Base-by-base conservation (phyloP, 2,797 vertebrate species). In the Ispidina picta region DNA sequence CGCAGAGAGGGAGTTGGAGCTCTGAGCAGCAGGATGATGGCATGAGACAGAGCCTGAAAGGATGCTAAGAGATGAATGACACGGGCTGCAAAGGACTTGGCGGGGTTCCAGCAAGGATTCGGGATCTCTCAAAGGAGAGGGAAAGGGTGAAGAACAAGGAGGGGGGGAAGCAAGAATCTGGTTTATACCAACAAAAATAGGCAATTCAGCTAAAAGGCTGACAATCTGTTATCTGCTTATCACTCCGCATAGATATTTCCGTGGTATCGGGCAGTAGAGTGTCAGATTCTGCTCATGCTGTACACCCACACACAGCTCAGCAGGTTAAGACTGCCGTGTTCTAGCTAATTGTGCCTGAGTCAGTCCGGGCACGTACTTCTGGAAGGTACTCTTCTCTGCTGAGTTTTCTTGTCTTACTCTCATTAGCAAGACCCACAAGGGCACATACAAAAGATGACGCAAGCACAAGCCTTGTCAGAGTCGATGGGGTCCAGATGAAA, bases 221-320 rank as follows among this genome's bases (percentile, higher is more conserved):
- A 96, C 94, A 96, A 95, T 96, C 91, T 96, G 95, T 96, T 96
- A 96, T 96, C 91, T 93, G 88, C 94, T 95, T 95, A 94, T 93
- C 95, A 91, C 81, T 96, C 91, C 85, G 83, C 91, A 84, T 86
- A 93, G 92, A 91, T 95, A 96, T 94, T 93, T 96, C 89, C 90
- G 88, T 91, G 91, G 86, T 91, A 95, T 95, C 78, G 89, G 95
- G 91, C 94, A 96, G 95, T 93, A 93, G 62, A 94, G 92, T 95
- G 92, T 96, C 93, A 93, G 88, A 95, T 95, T 95, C 82, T 95
- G 83, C 49, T 90, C 89, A 73, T 95, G 92, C 92, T 94, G 95
- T 93, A 94, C 88, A 84, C 87, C 92, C 92, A 96, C 88, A 88
- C 83, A 82, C 56, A 95, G 80, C 85, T 86, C 91, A 80, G 65